Conservation (phyloP, 2,888 invertebrate genomes). For the Rhagium mordax region DNA sequence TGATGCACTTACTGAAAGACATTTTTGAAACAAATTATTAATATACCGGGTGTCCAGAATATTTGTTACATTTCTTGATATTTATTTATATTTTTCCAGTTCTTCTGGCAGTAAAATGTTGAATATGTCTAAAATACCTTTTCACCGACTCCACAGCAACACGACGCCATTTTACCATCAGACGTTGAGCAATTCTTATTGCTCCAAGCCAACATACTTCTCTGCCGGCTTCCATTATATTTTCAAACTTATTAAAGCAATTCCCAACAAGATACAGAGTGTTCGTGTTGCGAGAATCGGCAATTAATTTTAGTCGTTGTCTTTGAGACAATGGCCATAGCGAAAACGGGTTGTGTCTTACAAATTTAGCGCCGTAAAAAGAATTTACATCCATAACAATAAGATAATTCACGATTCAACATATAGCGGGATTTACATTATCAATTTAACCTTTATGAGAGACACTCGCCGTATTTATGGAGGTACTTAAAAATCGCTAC, state of each 20-base stretch:
- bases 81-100: too few species aligned
- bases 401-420: constrained; percentile 38
- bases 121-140: background rate
- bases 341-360: constrained; percentile 46
- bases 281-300: constrained; percentile 46
- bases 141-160: background rate
- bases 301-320: constrained; percentile 49
- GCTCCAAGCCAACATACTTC: background rate
- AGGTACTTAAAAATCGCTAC: constrained; percentile 50
- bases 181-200: background rate
- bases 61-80: too few species aligned
- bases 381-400: constrained; percentile 39
- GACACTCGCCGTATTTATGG: constrained; percentile 45
- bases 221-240: background rate
- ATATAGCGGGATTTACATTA: constrained; percentile 49
- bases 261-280: constrained; percentile 43
- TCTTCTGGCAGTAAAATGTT: too few species aligned
- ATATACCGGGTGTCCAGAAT: too few species aligned
- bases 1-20: too few species aligned
- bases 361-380: constrained; percentile 49
- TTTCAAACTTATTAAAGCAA: constrained; percentile 13
- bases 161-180: background rate
- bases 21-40: too few species aligned
- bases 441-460: constrained; percentile 53
- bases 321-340: constrained; percentile 49